Evolutionary conservation across 2,113 vertebrate genomes (phyloP), one percentile per base, ranked within the genome.

Genomic region (Solea solea): DNA sequence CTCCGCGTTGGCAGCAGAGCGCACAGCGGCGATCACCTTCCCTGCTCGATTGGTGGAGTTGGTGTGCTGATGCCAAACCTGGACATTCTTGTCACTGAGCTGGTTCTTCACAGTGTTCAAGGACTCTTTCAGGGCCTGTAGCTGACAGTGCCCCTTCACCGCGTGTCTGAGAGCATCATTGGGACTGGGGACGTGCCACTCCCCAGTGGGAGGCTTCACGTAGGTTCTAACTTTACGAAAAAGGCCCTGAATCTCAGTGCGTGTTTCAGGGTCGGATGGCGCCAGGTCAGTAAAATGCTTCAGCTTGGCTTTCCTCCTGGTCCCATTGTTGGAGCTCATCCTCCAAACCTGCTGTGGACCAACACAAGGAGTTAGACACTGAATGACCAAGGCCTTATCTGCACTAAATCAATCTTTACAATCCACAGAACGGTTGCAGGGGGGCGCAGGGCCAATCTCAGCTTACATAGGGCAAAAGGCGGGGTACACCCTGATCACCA

Each of bases 21-120:
- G 95, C 6, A 98, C 92, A 0, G 94, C 87, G 2, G 91, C 60
- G 2, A 96, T 96, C 51, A 98, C 93, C 60, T 94, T 96, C 2
- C 98, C 97, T 0, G 98, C 96, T 68, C 95, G 93, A 73, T 98
- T 98, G 66, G 97, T 99, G 78, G 94, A 95, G 0, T 95, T 94
- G 5, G 98, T 99, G 90, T 99, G 98, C 62, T 91, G 90, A 71
- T 98, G 98, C 97, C 98, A 99, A n/a, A 95, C 93, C 2, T 94
- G 89, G n/a, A 99, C 86, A 12, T 96, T 95, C 88, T 98, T 98
- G 76, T 99, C 96, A 14, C 96, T 97, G 62, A 99, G 91, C 0
- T 92, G 94, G 86, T 97, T 95, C 88, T 99, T 99, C 12, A 98
- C 95, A 11, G 93, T 79, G 41, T 99, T 99, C 61, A 99, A 88